Evolutionary conservation across 1,140 invertebrate species (phyloP).

Genomic region (Nebria ingens): DNA sequence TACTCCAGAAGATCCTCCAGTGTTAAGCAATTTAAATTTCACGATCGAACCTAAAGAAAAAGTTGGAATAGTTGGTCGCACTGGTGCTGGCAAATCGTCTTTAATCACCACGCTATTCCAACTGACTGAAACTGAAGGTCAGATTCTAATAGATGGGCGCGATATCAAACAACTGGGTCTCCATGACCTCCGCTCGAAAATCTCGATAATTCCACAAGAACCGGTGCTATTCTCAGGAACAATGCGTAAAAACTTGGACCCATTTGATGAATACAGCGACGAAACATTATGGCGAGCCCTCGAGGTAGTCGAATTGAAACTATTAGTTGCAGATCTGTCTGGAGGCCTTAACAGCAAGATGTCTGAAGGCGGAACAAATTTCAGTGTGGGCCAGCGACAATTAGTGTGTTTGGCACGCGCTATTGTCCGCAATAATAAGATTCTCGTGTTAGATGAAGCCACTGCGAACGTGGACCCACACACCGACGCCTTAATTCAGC

Average conservation of each 20-base stretch:
- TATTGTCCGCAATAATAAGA: constrained; percentile 52
- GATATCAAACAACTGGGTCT: constrained; percentile 38
- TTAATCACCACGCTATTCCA: constrained; percentile 61
- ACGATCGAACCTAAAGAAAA: constrained; percentile 48
- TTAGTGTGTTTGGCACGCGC: constrained; percentile 64
- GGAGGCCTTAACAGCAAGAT: constrained; percentile 37
- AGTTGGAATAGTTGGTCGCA: constrained; percentile 61
- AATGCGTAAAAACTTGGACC: constrained; percentile 55
- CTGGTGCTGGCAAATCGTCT: constrained; percentile 68
- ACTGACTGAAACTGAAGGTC: constrained; percentile 53
- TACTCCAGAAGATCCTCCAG: constrained; percentile 33
- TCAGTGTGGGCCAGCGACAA: constrained; percentile 63
- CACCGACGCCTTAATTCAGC: constrained; percentile 54
- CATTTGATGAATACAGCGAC: constrained; percentile 49
- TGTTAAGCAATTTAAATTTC: constrained; percentile 45
- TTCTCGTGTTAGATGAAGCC: constrained; percentile 62
- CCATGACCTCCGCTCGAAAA: constrained; percentile 46
- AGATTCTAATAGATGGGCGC: constrained; percentile 46
- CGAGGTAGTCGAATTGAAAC: constrained; percentile 45
- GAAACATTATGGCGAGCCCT: constrained; percentile 50
- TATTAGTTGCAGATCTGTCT: constrained; percentile 31
- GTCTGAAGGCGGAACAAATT: constrained; percentile 50
- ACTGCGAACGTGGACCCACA: constrained; percentile 59
- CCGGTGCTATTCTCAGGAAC: constrained; percentile 55
- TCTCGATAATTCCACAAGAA: constrained; percentile 64